Evolutionary conservation across 2,797 vertebrate species (phyloP), one percentile per base, ranked within the genome.

Genomic region (Orestias chungarensis): DNA sequence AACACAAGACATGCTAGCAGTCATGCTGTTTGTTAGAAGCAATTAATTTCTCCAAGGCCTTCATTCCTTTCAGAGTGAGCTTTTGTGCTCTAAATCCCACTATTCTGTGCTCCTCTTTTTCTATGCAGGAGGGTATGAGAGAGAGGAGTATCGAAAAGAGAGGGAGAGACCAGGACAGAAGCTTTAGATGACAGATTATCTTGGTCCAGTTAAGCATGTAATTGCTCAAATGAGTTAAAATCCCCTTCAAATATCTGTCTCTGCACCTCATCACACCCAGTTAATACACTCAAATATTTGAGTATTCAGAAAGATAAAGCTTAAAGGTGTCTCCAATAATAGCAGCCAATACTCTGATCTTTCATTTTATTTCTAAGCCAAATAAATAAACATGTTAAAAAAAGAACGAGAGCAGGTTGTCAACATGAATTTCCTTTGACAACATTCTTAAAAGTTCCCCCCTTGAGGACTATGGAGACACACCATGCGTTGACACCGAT

Each of bases 171-270:
- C 73, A 75, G 89, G 89, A 93, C 90, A 92, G 95, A 96, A 95
- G 94, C 96, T 96, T 95, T 95, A 96, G 94, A 96, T 96, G 96
- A 96, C 96, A 99, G 97, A 99, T 99, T 99, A 98, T 98, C 95
- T 95, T 95, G 96, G 96, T 95, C 96, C 97, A 98, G 97, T 98
- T 99, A 98, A 99, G 97, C 97, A 99, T 99, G 97, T 98, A 99
- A 99, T 99, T 98, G 97, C 97, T 98, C 97, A 98, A 99, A 99
- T 98, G 96, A 98, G 96, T 99, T 98, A 97, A 98, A 99, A 99
- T 98, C 97, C 96, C 59, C 96, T 98, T 99, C 96, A 98, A 98
- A 99, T 98, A 97, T 98, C 96, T 97, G 95, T 97, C 96, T 97
- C 96, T 96, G 96, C 97, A 98, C 96, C 96, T 97, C 97, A 97